Evolutionary conservation across 2,888 invertebrate genomes (phyloP), one percentile per base, ranked within the genome.

Genomic region (Conomelus anceps): DNA sequence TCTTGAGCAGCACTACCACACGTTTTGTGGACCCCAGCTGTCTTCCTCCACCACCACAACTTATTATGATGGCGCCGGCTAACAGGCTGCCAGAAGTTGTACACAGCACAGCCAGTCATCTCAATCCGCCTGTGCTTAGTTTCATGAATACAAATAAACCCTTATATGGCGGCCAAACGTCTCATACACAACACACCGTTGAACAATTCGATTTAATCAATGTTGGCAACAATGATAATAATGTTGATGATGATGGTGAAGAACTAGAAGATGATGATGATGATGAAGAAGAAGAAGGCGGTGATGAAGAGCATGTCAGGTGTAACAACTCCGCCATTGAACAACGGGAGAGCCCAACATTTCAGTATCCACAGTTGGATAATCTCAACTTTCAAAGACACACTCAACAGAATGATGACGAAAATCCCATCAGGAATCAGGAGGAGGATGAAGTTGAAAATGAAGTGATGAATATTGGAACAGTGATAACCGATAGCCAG

Each of bases 1-100:
- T 89, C 90, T 91, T 9, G 89, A 90, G 87, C 90, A 90, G 41
- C 90, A 91, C 89, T 41, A 91, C 89, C 26, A 90, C 90, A 0
- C 88, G 89, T 86, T 87, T 89, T 23, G 89, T 89, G 4, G 86
- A 89, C 20, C 23, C 90, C 20, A 41, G 34, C 17, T 24, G 23
- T 29, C 26, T 85, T 0, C 84, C 84, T 85, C 85, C 85, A 3
- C 22, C 88, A 22, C 29, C 88, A n/a, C 84, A 87, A 11, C 89
- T 89, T 4, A 86, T 89, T 85, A 89, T 89, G 89, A 63, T 89
- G 23, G 87, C 88, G 23, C 87, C 89, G 4, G 88, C 87, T 22
- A 88, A 84, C 22, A 88, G 84, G 63, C 88, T 86, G 23, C 22
- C 87, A 13, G 20, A 22, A 17, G 6, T n/a, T 84, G 23, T 22